A percentile compares a stretch with the other conserved stretches of the same genome.
Conservation (phyloP, 2,797 vertebrate species). For the Pangasius sanitwongsei region DNA sequence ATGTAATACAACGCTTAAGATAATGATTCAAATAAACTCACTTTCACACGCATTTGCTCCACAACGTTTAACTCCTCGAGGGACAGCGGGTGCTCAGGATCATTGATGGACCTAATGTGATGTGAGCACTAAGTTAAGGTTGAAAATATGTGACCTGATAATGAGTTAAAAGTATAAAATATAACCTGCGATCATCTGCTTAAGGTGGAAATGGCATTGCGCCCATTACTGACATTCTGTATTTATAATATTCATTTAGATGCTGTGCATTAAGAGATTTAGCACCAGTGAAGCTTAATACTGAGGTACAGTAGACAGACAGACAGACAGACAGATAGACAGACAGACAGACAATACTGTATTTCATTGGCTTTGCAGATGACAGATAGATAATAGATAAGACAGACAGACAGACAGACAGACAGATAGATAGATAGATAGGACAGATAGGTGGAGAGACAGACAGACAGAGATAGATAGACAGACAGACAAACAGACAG, state of each 20-base stretch:
- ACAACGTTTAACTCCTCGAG: conserved; percentile 94
- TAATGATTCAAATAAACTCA: conserved; percentile 58
- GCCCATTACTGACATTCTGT: background rate
- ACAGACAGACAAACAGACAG: too few relatives aligned
- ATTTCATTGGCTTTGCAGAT: too few relatives aligned
- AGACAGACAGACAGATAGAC: background rate
- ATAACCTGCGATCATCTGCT: background rate
- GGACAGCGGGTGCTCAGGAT: conserved; percentile 92
- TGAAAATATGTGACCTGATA: background rate
- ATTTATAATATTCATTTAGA: background rate
- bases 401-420: too few relatives aligned
- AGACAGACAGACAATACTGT: background rate
- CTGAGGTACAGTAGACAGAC: background rate
- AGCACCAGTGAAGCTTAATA: background rate
- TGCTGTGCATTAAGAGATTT: background rate
- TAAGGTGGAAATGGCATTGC: background rate
- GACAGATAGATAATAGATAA: too few relatives aligned
- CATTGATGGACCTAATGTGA: conserved; percentile 91
- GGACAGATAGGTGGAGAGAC: background rate
- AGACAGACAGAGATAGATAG: too few relatives aligned
- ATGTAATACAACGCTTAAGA: background rate
- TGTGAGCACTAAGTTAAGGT: conserved; percentile 70
- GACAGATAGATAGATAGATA: background rate
- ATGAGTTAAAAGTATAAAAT: background rate
- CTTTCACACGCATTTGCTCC: conserved; percentile 87